Percentiles rank a stretch among this genome's conserved stretches.
Evolutionary conservation across 2,797 vertebrate species (phyloP).

Genomic region (Pteronotus mesoamericanus): DNA sequence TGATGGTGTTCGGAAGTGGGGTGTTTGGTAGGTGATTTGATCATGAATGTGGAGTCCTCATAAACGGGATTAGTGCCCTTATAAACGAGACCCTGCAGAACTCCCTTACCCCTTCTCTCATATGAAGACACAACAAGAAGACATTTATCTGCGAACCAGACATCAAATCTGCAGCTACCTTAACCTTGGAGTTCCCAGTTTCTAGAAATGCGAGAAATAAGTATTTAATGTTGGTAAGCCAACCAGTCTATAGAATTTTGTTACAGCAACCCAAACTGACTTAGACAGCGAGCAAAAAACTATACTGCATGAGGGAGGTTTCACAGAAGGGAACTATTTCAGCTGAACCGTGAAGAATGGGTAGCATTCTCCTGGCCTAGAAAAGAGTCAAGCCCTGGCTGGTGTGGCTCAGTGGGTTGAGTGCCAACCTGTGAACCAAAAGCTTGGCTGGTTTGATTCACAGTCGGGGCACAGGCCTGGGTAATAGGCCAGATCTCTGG

Average conservation of each 20-base stretch:
- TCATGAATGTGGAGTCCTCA: not conserved
- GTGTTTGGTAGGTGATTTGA: not conserved
- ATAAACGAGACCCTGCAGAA: not conserved
- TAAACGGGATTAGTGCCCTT: not conserved
- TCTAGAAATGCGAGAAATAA: not conserved
- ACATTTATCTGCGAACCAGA: not conserved
- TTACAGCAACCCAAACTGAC: not conserved
- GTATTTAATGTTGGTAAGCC: not conserved
- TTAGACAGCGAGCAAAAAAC: not conserved
- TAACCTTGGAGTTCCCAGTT: not conserved
- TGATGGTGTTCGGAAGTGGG: not conserved
- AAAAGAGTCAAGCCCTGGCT: not conserved
- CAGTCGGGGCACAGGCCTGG: not conserved
- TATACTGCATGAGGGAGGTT: not conserved
- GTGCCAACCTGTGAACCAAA: not conserved
- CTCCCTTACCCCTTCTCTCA: not conserved
- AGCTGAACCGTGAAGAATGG: not conserved
- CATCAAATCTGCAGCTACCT: not conserved
- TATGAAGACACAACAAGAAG: not conserved
- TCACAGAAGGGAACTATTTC: not conserved
- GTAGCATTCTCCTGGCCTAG: not conserved
- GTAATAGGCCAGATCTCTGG: not conserved
- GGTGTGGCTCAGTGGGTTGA: not conserved
- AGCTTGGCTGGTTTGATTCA: not conserved
- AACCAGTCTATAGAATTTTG: not conserved